A percentile compares a stretch with the other conserved stretches of the same genome.
phyloP scores from a whole-genome alignment of 1,140 invertebrate genomes.

The Probaryconus sp. region DNA sequence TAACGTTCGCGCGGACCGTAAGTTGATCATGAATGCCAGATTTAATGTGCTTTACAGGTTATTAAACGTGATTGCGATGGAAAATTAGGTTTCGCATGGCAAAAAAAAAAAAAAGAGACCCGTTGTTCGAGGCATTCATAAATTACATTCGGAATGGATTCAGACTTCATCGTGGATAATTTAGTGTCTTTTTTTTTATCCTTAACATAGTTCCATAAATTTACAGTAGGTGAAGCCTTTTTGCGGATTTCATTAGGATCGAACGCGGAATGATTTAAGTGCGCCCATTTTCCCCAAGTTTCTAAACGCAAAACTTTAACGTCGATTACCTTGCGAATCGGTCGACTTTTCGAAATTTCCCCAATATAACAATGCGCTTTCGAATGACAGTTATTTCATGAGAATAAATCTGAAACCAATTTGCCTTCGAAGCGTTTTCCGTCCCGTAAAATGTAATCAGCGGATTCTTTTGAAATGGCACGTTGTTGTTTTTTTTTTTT shows the following conservation, averaged over 20 bases:
- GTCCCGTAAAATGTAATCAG: background rate
- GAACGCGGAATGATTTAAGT: too few relatives aligned
- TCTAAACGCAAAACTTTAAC: too few relatives aligned
- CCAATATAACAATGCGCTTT: too few relatives aligned
- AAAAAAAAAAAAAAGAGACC: conserved; percentile 2
- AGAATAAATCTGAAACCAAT: too few relatives aligned
- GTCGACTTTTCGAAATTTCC: too few relatives aligned
- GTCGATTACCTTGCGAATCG: too few relatives aligned
- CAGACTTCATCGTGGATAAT: too few relatives aligned
- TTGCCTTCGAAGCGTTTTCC: conserved; percentile 2
- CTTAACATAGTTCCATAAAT: conserved; percentile 36
- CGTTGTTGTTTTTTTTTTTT: too few relatives aligned
- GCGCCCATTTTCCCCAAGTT: too few relatives aligned
- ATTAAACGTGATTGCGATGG: conserved; percentile 11
- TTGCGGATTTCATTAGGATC: conserved; percentile 22
- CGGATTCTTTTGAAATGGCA: background rate
- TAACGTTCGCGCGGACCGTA: background rate
- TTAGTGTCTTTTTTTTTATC: conserved; percentile 13
- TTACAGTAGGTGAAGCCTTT: conserved; percentile 28
- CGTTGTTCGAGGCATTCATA: conserved; percentile 7
- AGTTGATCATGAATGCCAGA: conserved; percentile 14
- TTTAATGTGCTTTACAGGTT: conserved; percentile 14
- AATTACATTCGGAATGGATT: conserved; percentile 15
- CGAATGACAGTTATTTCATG: too few relatives aligned
- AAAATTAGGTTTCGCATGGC: conserved; percentile 12